Percentiles rank a stretch among this genome's conserved stretches.
phyloP scores from a whole-genome alignment of 1,140 invertebrate genomes.

The Cydia strobilella region DNA sequence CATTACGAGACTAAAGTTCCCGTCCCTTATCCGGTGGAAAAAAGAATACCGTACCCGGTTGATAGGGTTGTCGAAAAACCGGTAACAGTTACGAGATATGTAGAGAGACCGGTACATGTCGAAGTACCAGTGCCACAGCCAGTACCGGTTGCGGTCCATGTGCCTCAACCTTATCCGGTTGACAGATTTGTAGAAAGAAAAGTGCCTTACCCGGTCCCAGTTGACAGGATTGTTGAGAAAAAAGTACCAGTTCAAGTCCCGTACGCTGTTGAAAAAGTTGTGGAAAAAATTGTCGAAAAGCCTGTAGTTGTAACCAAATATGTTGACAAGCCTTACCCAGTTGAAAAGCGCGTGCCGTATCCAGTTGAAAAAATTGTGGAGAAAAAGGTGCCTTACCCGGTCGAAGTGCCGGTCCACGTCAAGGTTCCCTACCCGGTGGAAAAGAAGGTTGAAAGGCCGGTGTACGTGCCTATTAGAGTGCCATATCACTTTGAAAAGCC shows the following conservation, averaged over 20 bases:
- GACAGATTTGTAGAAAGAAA: conserved; percentile 81
- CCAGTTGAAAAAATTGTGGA: conserved; percentile 75
- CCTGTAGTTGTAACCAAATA: conserved; percentile 78
- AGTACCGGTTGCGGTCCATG: conserved; percentile 72
- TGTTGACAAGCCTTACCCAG: conserved; percentile 76
- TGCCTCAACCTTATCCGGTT: conserved; percentile 73
- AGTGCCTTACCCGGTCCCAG: conserved; percentile 78
- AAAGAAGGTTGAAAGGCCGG: conserved; percentile 70
- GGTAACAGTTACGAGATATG: conserved; percentile 79
- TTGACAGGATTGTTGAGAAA: conserved; percentile 80
- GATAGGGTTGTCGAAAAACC: conserved; percentile 82
- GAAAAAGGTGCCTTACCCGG: conserved; percentile 78
- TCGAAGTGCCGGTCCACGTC: conserved; percentile 80
- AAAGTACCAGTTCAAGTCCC: conserved; percentile 76
- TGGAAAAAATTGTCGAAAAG: conserved; percentile 78
- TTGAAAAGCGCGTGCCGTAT: conserved; percentile 76
- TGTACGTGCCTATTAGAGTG: conserved; percentile 47
- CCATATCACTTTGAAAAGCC: conserved; percentile 60
- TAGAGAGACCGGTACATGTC: conserved; percentile 79
- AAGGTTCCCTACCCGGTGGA: conserved; percentile 80
- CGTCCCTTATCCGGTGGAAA: conserved; percentile 76
- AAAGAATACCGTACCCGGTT: conserved; percentile 66
- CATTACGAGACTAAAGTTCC: conserved; percentile 67
- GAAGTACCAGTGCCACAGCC: conserved; percentile 78
- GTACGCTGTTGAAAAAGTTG: conserved; percentile 79